Evolutionary conservation across 2,888 invertebrate genomes (phyloP), one percentile per base, ranked within the genome.

Genomic region (Volucella zonaria): DNA sequence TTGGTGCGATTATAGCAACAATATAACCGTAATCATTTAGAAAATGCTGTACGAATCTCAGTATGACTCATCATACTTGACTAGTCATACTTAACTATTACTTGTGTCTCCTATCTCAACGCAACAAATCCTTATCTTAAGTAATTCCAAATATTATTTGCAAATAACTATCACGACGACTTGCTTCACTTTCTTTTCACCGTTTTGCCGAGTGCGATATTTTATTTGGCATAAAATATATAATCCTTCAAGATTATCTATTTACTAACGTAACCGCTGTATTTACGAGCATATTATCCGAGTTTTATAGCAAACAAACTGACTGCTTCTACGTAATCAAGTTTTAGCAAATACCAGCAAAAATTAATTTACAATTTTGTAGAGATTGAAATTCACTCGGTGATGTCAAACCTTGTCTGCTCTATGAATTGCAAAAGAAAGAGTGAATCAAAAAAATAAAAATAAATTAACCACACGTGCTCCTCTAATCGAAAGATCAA

Each of bases 171-270:
- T 42, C 14, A 42, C 31, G 42, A 64, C 67, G 56, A 64, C 62
- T 15, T 51, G 43, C 62, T 43, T 61, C 31, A 66, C 56, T 43
- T 62, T 54, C 47, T 51, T 61, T 15, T 14, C 31, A 9, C 40
- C 31, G 31, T 54, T 51, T 11, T 12, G 10, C 23, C 47, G 10
- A 47, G n/a, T 52, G 61, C 64, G 38, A 66, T 47, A 51, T 80
- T 73, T 43, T 77, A 43, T 47, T 54, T 10, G 77, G 31, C 64
- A 74, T 58, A 43, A 52, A 12, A 62, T 42, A 51, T 68, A 38
- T 67, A 82, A 66, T 70, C 67, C 62, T 45, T 45, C 45, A 62
- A 58, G 59, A 68, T 82, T 74, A 82, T 52, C 47, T 82, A 47
- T 76, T 73, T 74, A 14, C 11, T 10, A 10, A 61, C 14, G 31